Evolutionary conservation across 2,888 invertebrate species (phyloP), one percentile per base, ranked within the genome.

Genomic region (Baronia brevicornis): DNA sequence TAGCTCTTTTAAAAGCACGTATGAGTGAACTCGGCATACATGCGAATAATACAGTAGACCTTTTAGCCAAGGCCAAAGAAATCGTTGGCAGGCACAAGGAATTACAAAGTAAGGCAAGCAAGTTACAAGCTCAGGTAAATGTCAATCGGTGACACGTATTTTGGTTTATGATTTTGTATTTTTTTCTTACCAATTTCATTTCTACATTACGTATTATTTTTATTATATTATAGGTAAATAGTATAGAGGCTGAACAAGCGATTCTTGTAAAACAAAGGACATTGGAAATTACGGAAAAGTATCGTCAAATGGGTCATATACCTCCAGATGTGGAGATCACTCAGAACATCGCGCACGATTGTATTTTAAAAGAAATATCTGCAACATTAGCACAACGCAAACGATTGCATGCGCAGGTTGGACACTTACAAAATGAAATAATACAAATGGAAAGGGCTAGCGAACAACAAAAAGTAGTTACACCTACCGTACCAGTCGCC

Each of bases 11-110:
- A 20, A 95, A 96, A 69, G 91, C 92, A 23, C 88, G 97, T 41
- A 94, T 97, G 91, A 92, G 91, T 51, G 97, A 97, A 78, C 85
- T 98, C 48, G 95, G 94, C 40, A 95, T 97, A 41, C 92, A 93
- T 71, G 94, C 94, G 8, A 91, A 89, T 33, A 93, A 93, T 39
- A 94, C 95, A 0, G 92, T 92, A 33, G 95, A 95, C 71, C 82
- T 95, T 35, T 84, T 95, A 35, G 90, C 93, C 3, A 93, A 94
- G 72, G 94, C 95, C 30, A 95, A 94, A 65, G 94, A 96, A 78
- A 97, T 97, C 52, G 96, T 97, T 14, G 90, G 94, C 33, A 86
- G 94, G 13, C 97, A 97, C 68, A 96, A 96, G 68, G 96, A 97
- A 61, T 78, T 97, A 36, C 96, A 97, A 73, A 91, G 92, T 39